A percentile compares a stretch with the other conserved stretches of the same genome.
These are phyloP conservation scores for Bos taurus DNA, from an alignment of 2,113 vertebrate species.

Conservation along the genomic window DNA sequence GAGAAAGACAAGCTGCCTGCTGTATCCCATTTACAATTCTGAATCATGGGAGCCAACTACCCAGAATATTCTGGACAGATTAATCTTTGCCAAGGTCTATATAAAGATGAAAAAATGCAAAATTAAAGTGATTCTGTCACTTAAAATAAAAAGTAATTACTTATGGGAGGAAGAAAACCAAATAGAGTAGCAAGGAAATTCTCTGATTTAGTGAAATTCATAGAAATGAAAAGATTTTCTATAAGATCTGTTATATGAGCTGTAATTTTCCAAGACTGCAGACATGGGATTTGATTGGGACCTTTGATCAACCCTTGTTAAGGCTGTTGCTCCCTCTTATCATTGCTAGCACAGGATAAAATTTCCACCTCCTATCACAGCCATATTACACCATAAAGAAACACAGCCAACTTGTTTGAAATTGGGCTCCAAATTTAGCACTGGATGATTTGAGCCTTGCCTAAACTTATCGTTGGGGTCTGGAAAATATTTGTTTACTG, in stretches of 20 bases:
- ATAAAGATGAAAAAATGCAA: conserved; percentile 63
- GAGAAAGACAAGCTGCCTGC: conserved; percentile 24
- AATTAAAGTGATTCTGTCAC: conserved; percentile 71
- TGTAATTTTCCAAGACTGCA: conserved; percentile 41
- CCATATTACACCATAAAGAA: conserved; percentile 46
- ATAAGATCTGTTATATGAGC: conserved; percentile 31
- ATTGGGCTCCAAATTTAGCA: conserved; percentile 43
- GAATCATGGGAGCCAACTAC: conserved; percentile 20
- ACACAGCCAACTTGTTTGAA: conserved; percentile 39
- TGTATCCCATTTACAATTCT: conserved; percentile 41
- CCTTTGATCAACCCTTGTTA: conserved; percentile 63
- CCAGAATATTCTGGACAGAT: conserved; percentile 55
- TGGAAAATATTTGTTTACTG: conserved; percentile 67
- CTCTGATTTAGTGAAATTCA: conserved; percentile 72
- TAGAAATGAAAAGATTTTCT: conserved; percentile 65
- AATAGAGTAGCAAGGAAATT: conserved; percentile 68
- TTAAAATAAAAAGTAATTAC: conserved; percentile 76
- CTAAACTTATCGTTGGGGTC: conserved; percentile 44
- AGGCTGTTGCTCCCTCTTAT: conserved; percentile 42
- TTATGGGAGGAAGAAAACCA: conserved; percentile 60
- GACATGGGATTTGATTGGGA: conserved; percentile 49
- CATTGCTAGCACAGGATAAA: conserved; percentile 53
- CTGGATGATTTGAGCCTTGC: conserved; percentile 18
- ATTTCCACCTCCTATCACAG: background rate
- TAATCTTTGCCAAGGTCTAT: conserved; percentile 58